phyloP scores from a whole-genome alignment of 1,140 invertebrate genomes.

The Hylyphantes graminicola region DNA sequence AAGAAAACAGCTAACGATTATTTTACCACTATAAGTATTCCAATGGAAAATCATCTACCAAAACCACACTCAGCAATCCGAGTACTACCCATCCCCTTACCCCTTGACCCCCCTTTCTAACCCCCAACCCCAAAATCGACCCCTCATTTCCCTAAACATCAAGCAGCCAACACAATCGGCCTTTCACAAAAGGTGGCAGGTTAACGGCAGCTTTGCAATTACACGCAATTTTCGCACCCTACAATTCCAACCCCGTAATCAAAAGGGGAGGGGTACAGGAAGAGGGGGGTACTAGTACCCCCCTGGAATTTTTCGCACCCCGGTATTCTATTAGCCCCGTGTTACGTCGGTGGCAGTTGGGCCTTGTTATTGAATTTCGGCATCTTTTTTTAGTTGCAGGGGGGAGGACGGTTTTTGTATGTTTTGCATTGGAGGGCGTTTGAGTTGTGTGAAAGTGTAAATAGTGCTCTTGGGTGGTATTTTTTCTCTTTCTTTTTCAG shows the following conservation, averaged over 20 bases:
- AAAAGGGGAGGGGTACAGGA: slow-evolving; percentile 39
- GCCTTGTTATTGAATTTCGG: too few species aligned
- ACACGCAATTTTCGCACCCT: slow-evolving; percentile 52
- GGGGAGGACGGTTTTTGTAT: slow-evolving; percentile 18
- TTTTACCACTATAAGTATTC: too few species aligned
- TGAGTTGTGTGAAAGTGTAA: slow-evolving; percentile 30
- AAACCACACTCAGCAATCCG: too few species aligned
- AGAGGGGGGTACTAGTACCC: slow-evolving; percentile 26
- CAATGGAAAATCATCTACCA: too few species aligned
- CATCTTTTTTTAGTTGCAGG: too few species aligned
- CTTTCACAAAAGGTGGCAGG: slow-evolving; percentile 10
- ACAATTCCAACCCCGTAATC: slow-evolving; percentile 36
- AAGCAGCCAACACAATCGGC: slow-evolving; percentile 6
- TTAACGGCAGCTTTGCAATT: slow-evolving; percentile 42
- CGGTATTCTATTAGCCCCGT: slow-evolving; percentile 44
- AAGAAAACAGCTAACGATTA: too few species aligned
- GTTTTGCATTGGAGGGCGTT: neutral
- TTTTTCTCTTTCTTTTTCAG: neutral
- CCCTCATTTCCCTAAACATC: neutral
- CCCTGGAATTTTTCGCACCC: slow-evolving; percentile 28
- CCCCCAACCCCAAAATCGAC: neutral
- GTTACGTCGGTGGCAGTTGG: neutral
- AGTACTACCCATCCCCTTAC: too few species aligned
- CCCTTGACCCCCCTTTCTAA: neutral
- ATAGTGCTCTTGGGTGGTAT: slow-evolving; percentile 47